Evolutionary conservation across 2,113 vertebrate genomes (phyloP).

Genomic region (Calonectris borealis): DNA sequence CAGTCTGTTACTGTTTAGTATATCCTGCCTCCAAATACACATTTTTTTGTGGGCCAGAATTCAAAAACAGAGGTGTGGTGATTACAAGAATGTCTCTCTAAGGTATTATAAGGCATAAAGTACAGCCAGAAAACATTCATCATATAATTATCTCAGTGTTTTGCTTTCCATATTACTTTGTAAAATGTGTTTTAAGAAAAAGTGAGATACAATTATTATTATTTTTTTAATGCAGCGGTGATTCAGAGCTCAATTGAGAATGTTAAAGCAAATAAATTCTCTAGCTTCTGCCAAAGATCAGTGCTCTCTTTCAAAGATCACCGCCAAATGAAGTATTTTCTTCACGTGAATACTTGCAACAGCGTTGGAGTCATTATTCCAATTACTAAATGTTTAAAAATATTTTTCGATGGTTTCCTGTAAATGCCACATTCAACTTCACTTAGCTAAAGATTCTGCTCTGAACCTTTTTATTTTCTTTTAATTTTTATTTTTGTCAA

Average conservation of each 20-base stretch:
- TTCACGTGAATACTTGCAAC: background rate
- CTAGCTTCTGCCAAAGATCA: conserved; percentile 9
- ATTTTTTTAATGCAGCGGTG: background rate
- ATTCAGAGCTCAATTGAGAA: background rate
- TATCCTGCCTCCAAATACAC: background rate
- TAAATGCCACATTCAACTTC: background rate
- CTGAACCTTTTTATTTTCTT: background rate
- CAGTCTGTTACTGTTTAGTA: background rate
- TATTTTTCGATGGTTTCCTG: background rate
- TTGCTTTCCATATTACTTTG: conserved; percentile 16
- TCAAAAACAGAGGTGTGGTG: conserved; percentile 20
- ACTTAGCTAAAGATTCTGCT: background rate
- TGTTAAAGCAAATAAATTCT: background rate
- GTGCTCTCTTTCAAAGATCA: background rate
- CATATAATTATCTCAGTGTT: conserved; percentile 38
- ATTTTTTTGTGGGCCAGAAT: background rate
- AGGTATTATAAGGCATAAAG: conserved; percentile 16
- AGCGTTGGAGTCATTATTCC: background rate
- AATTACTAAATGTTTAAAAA: conserved; percentile 21
- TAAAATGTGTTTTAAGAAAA: conserved; percentile 14
- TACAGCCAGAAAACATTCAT: conserved; percentile 45
- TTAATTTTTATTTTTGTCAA: background rate
- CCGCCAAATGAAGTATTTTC: conserved; percentile 24
- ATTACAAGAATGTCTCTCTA: conserved; percentile 20
- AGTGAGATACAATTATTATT: background rate